Conservation (phyloP, 2,113 vertebrate species). For the Ramphastos sulfuratus region DNA sequence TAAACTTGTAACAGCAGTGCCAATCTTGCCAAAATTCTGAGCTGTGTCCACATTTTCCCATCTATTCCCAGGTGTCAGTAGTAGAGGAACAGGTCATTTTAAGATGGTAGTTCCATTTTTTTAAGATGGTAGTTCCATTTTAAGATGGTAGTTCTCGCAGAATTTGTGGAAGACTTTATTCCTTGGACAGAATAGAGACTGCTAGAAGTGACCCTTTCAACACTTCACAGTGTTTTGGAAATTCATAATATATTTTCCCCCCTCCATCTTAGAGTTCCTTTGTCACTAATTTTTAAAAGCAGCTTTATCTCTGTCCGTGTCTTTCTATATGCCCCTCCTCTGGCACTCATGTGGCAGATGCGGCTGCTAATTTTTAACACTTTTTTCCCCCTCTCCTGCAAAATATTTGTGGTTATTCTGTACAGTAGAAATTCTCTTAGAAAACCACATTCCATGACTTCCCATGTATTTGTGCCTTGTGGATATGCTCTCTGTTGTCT, state of each 20-base stretch:
- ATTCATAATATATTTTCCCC: no score
- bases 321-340: neutral
- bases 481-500: neutral
- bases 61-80: neutral
- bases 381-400: neutral
- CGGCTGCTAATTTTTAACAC: no score
- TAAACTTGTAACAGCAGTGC: neutral
- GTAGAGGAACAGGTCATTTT: neutral
- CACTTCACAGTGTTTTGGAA: neutral
- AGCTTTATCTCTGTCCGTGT: neutral
- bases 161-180: neutral
- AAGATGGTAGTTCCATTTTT: neutral
- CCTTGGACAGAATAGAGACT: neutral
- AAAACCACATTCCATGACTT: neutral
- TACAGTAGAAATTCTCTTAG: neutral
- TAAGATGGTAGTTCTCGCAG: neutral
- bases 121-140: neutral
- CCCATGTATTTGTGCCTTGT: neutral
- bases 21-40: neutral
- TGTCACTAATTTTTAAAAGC: neutral
- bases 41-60: neutral
- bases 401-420: neutral
- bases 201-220: neutral
- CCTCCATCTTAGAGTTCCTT: rapidly evolving
- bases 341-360: neutral